These are phyloP conservation scores for Melinaea menophilus DNA, from an alignment of 2,888 invertebrate genomes.

Conservation along the genomic window DNA sequence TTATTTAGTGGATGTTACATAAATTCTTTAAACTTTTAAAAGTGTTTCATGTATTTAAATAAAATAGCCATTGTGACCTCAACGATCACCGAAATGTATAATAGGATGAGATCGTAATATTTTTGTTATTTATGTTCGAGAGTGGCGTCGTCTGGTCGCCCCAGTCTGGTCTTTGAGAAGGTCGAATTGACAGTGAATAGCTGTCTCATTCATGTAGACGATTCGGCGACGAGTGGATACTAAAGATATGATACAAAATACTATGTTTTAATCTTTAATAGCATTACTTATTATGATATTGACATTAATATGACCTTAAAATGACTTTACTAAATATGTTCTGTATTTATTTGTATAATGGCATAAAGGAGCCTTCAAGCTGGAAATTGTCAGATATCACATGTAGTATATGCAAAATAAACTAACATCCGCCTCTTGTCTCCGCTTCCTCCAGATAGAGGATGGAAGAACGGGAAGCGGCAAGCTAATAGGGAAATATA, in stretches of 20 bases:
- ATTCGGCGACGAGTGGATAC: conserved; percentile 13
- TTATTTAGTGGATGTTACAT: too few species aligned
- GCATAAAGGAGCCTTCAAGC: too few species aligned
- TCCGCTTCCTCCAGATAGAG: conserved; percentile 41
- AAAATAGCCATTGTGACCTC: not conserved
- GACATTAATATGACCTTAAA: too few species aligned
- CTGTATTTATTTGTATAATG: too few species aligned
- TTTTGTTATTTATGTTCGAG: conserved; percentile 21
- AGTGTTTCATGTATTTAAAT: not conserved
- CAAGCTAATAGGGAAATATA: not conserved
- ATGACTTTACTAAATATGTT: too few species aligned
- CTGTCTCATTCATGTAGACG: conserved; percentile 13
- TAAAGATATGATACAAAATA: not conserved
- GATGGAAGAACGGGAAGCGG: conserved; percentile 19
- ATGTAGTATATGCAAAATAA: conserved; percentile 13
- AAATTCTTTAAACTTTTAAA: too few species aligned
- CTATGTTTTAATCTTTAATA: not conserved
- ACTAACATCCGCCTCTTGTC: conserved; percentile 42
- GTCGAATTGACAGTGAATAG: conserved; percentile 15
- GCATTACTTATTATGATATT: too few species aligned
- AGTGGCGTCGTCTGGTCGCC: conserved; percentile 34
- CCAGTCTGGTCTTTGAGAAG: conserved; percentile 27
- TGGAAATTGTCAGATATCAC: not conserved
- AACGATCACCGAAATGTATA: not conserved
- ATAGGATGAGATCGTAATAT: conserved; percentile 13